Percentiles rank a stretch among this genome's conserved stretches.
phyloP scores from a whole-genome alignment of 2,113 vertebrate genomes.

The Mirounga angustirostris region DNA sequence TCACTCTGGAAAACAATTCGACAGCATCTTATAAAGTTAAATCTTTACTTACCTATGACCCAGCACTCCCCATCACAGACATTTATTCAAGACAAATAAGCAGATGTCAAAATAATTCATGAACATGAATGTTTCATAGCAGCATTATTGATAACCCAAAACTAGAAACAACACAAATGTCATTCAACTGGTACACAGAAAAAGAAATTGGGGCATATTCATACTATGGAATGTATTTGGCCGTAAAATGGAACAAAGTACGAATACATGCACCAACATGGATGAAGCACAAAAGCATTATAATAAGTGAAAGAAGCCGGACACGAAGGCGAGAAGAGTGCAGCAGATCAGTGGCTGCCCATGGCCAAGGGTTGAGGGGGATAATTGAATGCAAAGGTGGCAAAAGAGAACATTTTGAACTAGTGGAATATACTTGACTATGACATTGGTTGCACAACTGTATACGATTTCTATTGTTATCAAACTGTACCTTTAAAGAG shows the following conservation, averaged over 20 bases:
- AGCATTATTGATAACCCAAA: neutral
- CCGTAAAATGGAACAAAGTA: conserved; percentile 9
- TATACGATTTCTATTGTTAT: neutral
- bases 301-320: neutral
- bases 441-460: neutral
- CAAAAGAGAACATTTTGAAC: neutral
- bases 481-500: neutral
- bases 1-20: neutral
- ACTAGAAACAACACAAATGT: neutral
- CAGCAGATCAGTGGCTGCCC: neutral
- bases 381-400: neutral
- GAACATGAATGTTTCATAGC: neutral
- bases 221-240: neutral
- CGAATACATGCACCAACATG: neutral
- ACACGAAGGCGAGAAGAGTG: neutral
- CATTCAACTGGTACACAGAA: neutral
- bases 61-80: neutral
- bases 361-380: neutral
- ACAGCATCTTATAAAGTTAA: neutral
- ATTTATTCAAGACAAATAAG: conserved; percentile 17
- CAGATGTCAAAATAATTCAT: neutral
- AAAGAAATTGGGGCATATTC: neutral
- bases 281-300: neutral
- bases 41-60: neutral
- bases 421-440: neutral